Conservation (phyloP, 2,888 invertebrate species). For the Malthinus flaveolus region DNA sequence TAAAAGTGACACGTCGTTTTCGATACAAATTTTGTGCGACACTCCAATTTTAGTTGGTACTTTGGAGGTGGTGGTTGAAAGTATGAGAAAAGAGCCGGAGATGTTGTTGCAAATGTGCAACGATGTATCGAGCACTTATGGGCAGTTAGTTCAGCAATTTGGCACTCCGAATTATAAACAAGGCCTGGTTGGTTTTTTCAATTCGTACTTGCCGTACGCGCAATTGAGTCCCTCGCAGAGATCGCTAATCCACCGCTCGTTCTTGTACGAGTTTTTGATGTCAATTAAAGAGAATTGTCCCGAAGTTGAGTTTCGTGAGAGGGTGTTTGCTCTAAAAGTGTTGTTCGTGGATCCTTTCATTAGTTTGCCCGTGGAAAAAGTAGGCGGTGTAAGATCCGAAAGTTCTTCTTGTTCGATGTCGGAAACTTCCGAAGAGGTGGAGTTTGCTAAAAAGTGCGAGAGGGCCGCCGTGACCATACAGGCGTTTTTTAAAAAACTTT, state of each 20-base stretch:
- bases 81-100: conserved; percentile 43
- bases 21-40: conserved; percentile 42
- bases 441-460: conserved; percentile 36
- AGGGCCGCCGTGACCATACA: conserved; percentile 44
- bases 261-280: conserved; percentile 27
- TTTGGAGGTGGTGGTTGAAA: conserved; percentile 41
- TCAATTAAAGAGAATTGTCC: conserved; percentile 21
- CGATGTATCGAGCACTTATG: conserved; percentile 43
- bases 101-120: conserved; percentile 38
- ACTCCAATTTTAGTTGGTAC: conserved; percentile 38
- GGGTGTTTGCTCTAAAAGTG: conserved; percentile 32
- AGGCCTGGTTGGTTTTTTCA: conserved; percentile 38
- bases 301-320: conserved; percentile 7
- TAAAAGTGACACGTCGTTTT: conserved; percentile 40
- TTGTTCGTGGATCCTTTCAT: conserved; percentile 31
- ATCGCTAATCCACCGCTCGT: conserved; percentile 21
- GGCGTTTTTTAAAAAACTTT: conserved; percentile 42
- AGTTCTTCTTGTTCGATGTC: not conserved
- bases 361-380: conserved; percentile 5
- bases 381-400: not conserved
- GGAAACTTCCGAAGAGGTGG: conserved; percentile 31
- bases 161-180: conserved; percentile 39
- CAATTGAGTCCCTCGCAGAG: conserved; percentile 14
- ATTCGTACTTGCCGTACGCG: conserved; percentile 39
- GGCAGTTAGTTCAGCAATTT: conserved; percentile 44